Evolutionary conservation across 2,113 vertebrate genomes (phyloP).

Genomic region (Cervus canadensis): DNA sequence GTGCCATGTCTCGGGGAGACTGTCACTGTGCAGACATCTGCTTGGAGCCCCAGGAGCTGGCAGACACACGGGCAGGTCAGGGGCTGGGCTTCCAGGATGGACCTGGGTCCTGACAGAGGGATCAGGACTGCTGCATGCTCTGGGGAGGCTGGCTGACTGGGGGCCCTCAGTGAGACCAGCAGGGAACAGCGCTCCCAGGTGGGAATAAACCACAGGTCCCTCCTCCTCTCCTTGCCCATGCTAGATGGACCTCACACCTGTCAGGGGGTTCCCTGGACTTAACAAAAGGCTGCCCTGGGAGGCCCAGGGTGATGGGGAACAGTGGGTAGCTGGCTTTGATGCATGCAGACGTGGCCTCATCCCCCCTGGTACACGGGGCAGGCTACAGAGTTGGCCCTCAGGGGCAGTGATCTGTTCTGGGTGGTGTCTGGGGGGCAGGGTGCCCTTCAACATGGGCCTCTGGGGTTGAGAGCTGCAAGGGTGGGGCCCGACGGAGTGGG

Average conservation of each 20-base stretch:
- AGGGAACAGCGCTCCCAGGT: not conserved
- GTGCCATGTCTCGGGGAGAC: slow-evolving; percentile 82
- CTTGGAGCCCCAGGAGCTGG: slow-evolving; percentile 86
- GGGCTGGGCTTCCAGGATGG: not conserved
- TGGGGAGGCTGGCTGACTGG: not conserved
- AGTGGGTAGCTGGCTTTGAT: not conserved
- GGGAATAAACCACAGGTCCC: not conserved
- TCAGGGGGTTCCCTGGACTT: not conserved
- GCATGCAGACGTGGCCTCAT: not conserved
- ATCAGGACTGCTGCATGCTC: not conserved
- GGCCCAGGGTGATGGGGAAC: not conserved
- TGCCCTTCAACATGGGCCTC: too few relatives aligned
- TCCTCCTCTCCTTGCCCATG: not conserved
- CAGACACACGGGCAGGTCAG: not conserved
- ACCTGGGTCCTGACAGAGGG: not conserved
- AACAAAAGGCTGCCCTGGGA: not conserved
- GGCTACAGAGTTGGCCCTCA: not conserved
- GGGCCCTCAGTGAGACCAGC: not conserved
- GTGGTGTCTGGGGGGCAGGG: rapidly evolving
- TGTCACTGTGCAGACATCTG: slow-evolving; percentile 74
- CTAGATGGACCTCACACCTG: not conserved
- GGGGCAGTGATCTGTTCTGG: not conserved
- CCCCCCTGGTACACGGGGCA: not conserved
- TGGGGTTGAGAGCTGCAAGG: not conserved
- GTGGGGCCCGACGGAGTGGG: rapidly evolving